Percentiles rank a stretch among this genome's conserved stretches.
Conservation (phyloP, 2,113 vertebrate genomes). For the Alosa alosa region DNA sequence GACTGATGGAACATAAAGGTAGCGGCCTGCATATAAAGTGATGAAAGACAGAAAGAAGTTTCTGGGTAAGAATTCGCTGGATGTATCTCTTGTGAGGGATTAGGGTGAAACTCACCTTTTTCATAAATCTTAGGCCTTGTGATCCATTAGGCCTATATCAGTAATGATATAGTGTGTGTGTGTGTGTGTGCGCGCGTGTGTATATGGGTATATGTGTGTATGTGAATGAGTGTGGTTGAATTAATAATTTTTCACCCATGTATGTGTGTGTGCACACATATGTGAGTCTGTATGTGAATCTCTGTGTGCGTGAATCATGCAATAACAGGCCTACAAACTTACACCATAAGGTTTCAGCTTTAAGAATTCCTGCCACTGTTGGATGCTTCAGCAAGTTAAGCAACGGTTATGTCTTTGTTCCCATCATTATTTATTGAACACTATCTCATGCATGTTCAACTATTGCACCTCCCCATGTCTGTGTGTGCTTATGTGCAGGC, state of each 20-base stretch:
- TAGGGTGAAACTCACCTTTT: slow-evolving; percentile 1
- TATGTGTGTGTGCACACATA: neutral
- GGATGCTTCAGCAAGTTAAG: neutral
- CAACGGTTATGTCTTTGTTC: neutral
- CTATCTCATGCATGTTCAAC: neutral
- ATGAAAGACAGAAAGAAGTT: neutral
- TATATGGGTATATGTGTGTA: neutral
- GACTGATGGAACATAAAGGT: slow-evolving; percentile 15
- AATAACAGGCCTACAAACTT: neutral
- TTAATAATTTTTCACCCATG: neutral
- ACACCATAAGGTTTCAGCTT: neutral
- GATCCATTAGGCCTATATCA: neutral
- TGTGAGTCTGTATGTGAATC: neutral
- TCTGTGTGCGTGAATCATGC: neutral
- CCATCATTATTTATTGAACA: neutral
- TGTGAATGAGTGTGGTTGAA: neutral
- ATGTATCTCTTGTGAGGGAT: neutral
- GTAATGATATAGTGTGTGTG: neutral
- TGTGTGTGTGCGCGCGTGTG: neutral
- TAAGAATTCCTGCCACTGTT: neutral
- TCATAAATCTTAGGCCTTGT: neutral
- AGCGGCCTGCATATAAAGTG: slow-evolving; percentile 1
- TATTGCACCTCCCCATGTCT: neutral
- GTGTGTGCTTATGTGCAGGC: neutral
- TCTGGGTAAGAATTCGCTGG: neutral